Conservation (phyloP, 1,140 invertebrate genomes). For the Nymphalis io region DNA sequence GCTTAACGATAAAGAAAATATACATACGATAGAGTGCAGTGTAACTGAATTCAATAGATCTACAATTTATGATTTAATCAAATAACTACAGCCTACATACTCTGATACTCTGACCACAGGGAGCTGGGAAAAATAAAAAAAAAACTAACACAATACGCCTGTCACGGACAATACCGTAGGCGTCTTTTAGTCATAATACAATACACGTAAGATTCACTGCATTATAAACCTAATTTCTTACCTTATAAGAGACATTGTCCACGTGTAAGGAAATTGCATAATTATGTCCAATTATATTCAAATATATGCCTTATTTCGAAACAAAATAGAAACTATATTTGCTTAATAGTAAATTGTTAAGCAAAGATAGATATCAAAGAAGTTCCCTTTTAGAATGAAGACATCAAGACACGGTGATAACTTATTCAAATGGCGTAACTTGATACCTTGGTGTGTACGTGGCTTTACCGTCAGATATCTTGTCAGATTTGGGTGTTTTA, state of each 20-base stretch:
- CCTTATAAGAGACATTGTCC: background rate
- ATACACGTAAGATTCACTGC: background rate
- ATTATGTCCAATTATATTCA: background rate
- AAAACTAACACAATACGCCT: slow-evolving; percentile 6
- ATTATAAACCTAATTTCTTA: slow-evolving; percentile 14
- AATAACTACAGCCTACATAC: slow-evolving; percentile 8
- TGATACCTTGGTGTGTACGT: slow-evolving; percentile 54
- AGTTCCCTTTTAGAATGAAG: slow-evolving; percentile 52
- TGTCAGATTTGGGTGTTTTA: slow-evolving; percentile 47
- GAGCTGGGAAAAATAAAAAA: slow-evolving; percentile 7
- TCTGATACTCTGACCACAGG: slow-evolving; percentile 3
- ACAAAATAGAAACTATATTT: background rate
- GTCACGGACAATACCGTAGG: slow-evolving; percentile 30
- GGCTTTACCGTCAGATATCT: slow-evolving; percentile 43
- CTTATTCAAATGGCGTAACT: slow-evolving; percentile 64
- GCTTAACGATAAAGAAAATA: slow-evolving; percentile 1
- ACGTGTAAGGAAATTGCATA: background rate
- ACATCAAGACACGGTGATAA: slow-evolving; percentile 57
- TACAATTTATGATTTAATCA: slow-evolving; percentile 7
- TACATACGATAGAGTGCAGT: background rate
- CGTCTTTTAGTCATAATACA: slow-evolving; percentile 22
- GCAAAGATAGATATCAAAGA: slow-evolving; percentile 31
- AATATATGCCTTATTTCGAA: background rate
- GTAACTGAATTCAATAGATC: slow-evolving; percentile 3
- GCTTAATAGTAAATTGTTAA: background rate